Conservation (phyloP, 2,888 invertebrate species). For the Lithosia quadra region DNA sequence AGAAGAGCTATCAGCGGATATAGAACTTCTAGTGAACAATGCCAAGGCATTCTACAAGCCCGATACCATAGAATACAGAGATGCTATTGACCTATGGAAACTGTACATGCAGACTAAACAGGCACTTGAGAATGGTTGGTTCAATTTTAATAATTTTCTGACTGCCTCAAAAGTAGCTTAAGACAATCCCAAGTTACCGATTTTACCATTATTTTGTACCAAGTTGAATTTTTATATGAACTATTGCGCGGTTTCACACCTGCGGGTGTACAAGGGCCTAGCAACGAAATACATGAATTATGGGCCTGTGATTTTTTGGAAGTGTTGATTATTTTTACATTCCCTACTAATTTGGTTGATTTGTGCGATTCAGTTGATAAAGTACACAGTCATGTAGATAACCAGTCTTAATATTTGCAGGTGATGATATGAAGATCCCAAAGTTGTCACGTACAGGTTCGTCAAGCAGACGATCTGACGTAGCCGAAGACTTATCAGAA, state of each 20-base stretch:
- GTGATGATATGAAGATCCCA: slow-evolving; percentile 78
- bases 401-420: slow-evolving; percentile 48
- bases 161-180: too few species aligned
- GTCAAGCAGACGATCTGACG: slow-evolving; percentile 82
- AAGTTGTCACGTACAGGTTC: slow-evolving; percentile 80
- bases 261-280: too few species aligned
- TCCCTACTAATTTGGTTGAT: too few species aligned
- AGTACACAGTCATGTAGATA: neutral
- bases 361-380: neutral
- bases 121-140: slow-evolving; percentile 75
- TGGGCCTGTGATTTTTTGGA: too few species aligned
- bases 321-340: too few species aligned
- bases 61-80: slow-evolving; percentile 94
- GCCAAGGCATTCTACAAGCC: slow-evolving; percentile 98
- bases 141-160: neutral
- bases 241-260: too few species aligned
- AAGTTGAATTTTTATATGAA: too few species aligned
- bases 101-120: slow-evolving; percentile 88
- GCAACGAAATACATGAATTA: too few species aligned
- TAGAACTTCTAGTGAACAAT: slow-evolving; percentile 96
- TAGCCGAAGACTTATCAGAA: slow-evolving; percentile 90
- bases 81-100: slow-evolving; percentile 96
- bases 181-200: neutral
- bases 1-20: slow-evolving; percentile 95
- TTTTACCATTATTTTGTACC: too few species aligned